Evolutionary conservation across 2,113 vertebrate species (phyloP), one percentile per base, ranked within the genome.

Genomic region (Rhombomys opimus): DNA sequence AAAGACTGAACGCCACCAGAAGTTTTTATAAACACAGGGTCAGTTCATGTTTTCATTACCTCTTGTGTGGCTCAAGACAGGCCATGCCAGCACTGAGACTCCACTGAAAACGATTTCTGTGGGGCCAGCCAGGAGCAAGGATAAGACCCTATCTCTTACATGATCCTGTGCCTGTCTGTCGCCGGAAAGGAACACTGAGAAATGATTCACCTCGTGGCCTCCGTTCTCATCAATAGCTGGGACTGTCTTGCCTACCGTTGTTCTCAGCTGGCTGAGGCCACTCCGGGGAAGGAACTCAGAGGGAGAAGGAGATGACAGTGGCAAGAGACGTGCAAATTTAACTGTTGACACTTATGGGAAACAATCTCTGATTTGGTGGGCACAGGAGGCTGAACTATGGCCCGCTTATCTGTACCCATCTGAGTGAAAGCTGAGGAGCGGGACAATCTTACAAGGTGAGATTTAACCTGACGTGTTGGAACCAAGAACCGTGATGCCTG

Each of bases 351-450:
- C 18, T 0, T 32, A n/a, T 67, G 57, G 35, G 32, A 32, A 35
- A 38, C 0, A 2, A 4, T 35, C 18, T 0, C 46, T 57, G 76
- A 27, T 65, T 50, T 59, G 32, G n/a, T 9, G 4, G 2, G 2
- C 1, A 1, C 14, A n/a, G 1, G 2, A 15, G 14, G 59, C 10
- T 20, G 32, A 23, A 20, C 8, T 11, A 30, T 2, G 72, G 3
- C 10, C 10, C 20, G 11, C 6, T 8, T 57, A 6, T 7, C 7
- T 1, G 46, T n/a, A 12, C 20, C 7, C 0, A 5, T 30, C 30
- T 35, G 52, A 59, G 14, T 0, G 17, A 4, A 10, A 12, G 7
- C 10, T 5, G 12, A 3, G 54, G 57, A 54, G 46, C 1, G 30
- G 6, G 13, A 3, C 23, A 23, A 2, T 25, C 38, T 54, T 41